Evolutionary conservation across 1,140 invertebrate species (phyloP).

Genomic region (Mylabris phalerata): DNA sequence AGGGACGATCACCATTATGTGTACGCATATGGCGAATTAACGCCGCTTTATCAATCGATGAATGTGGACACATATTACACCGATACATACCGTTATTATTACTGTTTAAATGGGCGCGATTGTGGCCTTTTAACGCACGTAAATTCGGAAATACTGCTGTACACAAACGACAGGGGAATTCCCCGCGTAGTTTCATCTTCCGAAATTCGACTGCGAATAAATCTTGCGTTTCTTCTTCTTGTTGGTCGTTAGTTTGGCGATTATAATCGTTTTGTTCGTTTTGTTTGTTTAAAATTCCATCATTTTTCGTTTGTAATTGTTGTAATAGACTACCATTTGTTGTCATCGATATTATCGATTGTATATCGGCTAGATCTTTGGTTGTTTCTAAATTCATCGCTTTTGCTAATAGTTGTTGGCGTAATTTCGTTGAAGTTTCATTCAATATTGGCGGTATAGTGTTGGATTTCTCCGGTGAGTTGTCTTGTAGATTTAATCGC

Average conservation of each 20-base stretch:
- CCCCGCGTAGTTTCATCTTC: slow-evolving; percentile 77
- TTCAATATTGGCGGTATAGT: not conserved
- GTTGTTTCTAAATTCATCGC: slow-evolving; percentile 42
- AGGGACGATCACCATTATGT: slow-evolving; percentile 92
- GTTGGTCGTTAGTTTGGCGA: slow-evolving; percentile 22
- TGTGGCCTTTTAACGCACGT: slow-evolving; percentile 84
- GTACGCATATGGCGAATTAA: slow-evolving; percentile 83
- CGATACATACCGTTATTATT: slow-evolving; percentile 69
- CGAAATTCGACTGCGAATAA: slow-evolving; percentile 71
- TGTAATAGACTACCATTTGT: slow-evolving; percentile 56
- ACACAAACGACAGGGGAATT: slow-evolving; percentile 84
- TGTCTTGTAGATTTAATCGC: slow-evolving; percentile 67
- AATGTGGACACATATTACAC: slow-evolving; percentile 89
- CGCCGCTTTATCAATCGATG: slow-evolving; percentile 83
- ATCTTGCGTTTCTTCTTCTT: slow-evolving; percentile 73
- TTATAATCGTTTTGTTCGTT: slow-evolving; percentile 30
- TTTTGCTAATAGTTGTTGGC: slow-evolving; percentile 25
- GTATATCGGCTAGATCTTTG: slow-evolving; percentile 76
- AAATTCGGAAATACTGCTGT: slow-evolving; percentile 77
- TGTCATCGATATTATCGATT: slow-evolving; percentile 71
- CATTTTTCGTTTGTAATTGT: slow-evolving; percentile 47
- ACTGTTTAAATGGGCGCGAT: slow-evolving; percentile 65
- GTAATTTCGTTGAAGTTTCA: slow-evolving; percentile 16
- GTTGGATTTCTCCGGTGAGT: slow-evolving; percentile 39
- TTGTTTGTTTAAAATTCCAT: slow-evolving; percentile 37